A percentile compares a stretch with the other conserved stretches of the same genome.
These are phyloP conservation scores for Pseudois nayaur DNA, from an alignment of 2,113 vertebrate species.

Conservation along the genomic window DNA sequence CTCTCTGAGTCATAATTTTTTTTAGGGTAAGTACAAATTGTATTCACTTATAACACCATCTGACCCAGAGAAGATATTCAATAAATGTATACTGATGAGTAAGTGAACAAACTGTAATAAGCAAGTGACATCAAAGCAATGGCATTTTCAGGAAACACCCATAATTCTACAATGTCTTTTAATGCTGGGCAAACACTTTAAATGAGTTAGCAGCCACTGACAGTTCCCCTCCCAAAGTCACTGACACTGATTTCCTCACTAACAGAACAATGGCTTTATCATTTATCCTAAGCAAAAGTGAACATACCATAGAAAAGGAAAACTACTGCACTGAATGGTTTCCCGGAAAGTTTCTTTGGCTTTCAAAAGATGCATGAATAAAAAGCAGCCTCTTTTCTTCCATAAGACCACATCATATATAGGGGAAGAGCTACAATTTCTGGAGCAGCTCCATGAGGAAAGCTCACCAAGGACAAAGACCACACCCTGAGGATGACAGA, in stretches of 20 bases:
- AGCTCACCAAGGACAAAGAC: not conserved
- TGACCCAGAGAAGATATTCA: not conserved
- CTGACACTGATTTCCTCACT: not conserved
- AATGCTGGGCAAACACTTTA: not conserved
- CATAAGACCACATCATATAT: not conserved
- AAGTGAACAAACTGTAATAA: not conserved
- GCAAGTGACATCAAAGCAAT: not conserved
- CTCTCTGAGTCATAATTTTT: not conserved
- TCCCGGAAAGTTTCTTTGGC: not conserved
- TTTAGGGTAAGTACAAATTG: not conserved
- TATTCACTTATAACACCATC: not conserved
- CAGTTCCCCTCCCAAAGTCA: not conserved
- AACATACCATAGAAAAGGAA: not conserved
- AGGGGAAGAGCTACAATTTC: not conserved
- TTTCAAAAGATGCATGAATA: not conserved
- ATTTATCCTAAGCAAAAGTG: not conserved
- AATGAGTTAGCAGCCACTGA: not conserved
- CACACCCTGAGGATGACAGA: not conserved
- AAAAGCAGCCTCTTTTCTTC: not conserved
- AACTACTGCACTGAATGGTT: not conserved
- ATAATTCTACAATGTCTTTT: constrained; percentile 12
- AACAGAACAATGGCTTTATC: not conserved
- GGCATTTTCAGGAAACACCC: not conserved
- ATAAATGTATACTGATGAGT: not conserved
- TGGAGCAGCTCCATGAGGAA: not conserved